Conservation (phyloP, 2,113 vertebrate genomes). For the Limanda limanda region DNA sequence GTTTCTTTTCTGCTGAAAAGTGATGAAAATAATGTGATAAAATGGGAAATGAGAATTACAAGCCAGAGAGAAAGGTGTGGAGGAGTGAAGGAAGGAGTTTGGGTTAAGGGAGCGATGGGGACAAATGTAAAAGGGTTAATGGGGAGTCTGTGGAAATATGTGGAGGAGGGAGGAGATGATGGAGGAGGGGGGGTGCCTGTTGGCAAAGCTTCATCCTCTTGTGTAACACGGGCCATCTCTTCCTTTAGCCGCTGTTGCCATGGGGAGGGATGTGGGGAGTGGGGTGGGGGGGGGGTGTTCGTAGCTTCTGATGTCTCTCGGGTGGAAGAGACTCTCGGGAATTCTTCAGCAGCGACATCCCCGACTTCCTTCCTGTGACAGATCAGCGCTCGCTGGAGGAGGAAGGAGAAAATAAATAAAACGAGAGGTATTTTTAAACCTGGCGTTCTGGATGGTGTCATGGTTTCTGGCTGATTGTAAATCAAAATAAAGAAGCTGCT, state of each 20-base stretch:
- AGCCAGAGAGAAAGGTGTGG: slow-evolving; percentile 17
- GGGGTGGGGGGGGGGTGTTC: slow-evolving; percentile 66
- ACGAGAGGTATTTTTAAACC: slow-evolving; percentile 26
- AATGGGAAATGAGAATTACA: too few species aligned
- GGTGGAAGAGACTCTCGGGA: slow-evolving; percentile 68
- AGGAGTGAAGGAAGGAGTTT: slow-evolving; percentile 18
- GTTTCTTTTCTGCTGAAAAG: neutral
- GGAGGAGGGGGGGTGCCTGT: slow-evolving; percentile 58
- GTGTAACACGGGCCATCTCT: slow-evolving; percentile 85
- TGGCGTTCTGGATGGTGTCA: neutral
- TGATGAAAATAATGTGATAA: too few species aligned
- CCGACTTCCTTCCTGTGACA: slow-evolving; percentile 31
- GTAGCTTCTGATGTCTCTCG: slow-evolving; percentile 68
- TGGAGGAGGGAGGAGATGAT: slow-evolving; percentile 30
- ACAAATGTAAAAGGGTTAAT: slow-evolving; percentile 66
- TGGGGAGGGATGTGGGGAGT: slow-evolving; percentile 86
- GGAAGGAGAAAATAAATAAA: neutral
- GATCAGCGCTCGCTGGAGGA: neutral
- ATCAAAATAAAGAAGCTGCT: neutral
- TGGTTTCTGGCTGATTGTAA: neutral
- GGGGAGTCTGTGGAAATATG: slow-evolving; percentile 64
- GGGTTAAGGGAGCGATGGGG: slow-evolving; percentile 4
- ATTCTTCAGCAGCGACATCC: slow-evolving; percentile 69
- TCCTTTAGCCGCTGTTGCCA: slow-evolving; percentile 90
- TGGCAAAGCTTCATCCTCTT: slow-evolving; percentile 82